Percentiles rank a stretch among this genome's conserved stretches.
phyloP scores from a whole-genome alignment of 2,113 vertebrate genomes.

The Acanthochromis polyacanthus region DNA sequence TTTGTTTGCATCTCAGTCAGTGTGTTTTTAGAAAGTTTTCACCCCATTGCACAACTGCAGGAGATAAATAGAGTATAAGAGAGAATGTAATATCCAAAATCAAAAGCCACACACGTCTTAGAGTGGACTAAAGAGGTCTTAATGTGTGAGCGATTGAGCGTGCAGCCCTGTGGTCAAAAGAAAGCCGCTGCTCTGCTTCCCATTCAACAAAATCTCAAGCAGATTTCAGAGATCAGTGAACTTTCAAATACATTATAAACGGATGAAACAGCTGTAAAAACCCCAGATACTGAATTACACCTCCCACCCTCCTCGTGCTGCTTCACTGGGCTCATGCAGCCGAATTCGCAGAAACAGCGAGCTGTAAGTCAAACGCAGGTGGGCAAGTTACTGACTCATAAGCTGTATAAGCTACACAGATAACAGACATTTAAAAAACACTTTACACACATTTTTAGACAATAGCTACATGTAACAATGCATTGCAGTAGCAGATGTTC shows the following conservation, averaged over 20 bases:
- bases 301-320: background rate
- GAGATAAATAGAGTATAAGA: slow-evolving; percentile 10
- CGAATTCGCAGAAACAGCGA: slow-evolving; percentile 12
- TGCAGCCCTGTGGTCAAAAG: slow-evolving; percentile 43
- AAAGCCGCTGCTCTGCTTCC: slow-evolving; percentile 24
- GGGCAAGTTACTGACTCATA: slow-evolving; percentile 18
- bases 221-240: slow-evolving; percentile 47
- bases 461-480: background rate
- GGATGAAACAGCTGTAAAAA: slow-evolving; percentile 21
- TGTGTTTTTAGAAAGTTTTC: slow-evolving; percentile 3
- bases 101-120: slow-evolving; percentile 15
- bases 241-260: slow-evolving; percentile 29
- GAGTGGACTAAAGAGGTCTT: slow-evolving; percentile 30
- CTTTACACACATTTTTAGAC: no score
- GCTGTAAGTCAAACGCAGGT: slow-evolving; percentile 22
- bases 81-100: slow-evolving; percentile 28
- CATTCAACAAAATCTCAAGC: slow-evolving; percentile 26
- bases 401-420: slow-evolving; percentile 5
- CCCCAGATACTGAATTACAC: background rate
- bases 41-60: background rate
- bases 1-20: background rate
- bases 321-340: background rate
- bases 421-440: background rate
- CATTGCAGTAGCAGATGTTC: slow-evolving; percentile 2
- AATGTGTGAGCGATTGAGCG: slow-evolving; percentile 41